Evolutionary conservation across 2,113 vertebrate species (phyloP), one percentile per base, ranked within the genome.

Genomic region (Tapirus terrestris): DNA sequence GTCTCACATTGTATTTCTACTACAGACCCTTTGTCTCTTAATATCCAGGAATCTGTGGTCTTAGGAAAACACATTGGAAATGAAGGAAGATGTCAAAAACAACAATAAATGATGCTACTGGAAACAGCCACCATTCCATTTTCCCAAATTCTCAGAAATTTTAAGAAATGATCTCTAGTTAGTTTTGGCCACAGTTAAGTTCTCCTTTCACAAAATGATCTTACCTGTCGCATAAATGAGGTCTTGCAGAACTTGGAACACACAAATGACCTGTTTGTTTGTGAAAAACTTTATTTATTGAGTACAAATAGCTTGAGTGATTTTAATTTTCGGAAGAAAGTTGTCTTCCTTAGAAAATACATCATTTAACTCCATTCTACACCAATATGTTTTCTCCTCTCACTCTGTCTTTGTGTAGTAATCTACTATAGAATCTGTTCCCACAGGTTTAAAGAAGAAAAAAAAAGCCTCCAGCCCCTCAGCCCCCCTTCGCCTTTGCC

Each of bases 351-450:
- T 83, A 83, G 58, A 91, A 87, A 91, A 67, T 3, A 82, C 13
- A 58, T 39, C 67, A 36, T 6, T n/a, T 21, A 31, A 56, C 72
- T 96, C 39, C 70, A 68, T 89, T 81, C 45, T 45, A 27, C 6
- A 11, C 48, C 58, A 77, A 16, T 76, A 67, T 27, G 29, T 85
- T 58, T 92, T 86, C 13, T 7, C 13, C 36, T 88, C 33, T 77
- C n/a, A 1, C 51, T 31, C 5, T 27, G 21, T 83, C 93, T 94
- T 96, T 96, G 77, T 89, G 53, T 43, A 82, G 10, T 89, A 48
- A 82, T 96, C 93, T 95, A 75, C 51, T 81, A 58, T 21, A 85
- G 63, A 94, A 90, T 96, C 89, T 89, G 75, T 96, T 97, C 95
- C 95, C 95, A 97, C 83, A 91, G 72, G 56, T 96, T 96, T 86